Evolutionary conservation across 1,140 invertebrate species (phyloP).

Genomic region (Eriocheir sinensis): DNA sequence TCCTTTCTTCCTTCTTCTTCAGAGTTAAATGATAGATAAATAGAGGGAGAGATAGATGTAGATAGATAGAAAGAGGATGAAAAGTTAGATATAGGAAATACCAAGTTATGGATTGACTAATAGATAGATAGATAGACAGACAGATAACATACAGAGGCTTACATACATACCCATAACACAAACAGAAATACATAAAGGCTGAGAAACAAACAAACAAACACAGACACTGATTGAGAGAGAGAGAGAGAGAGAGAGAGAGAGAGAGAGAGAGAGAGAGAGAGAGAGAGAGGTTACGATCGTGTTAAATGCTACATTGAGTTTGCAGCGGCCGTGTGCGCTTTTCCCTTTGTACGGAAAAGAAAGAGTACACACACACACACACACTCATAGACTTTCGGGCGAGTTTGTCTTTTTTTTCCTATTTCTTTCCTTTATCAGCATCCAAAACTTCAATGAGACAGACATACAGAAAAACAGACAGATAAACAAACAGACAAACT

Average conservation of each 20-base stretch:
- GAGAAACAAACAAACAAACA: slow-evolving; percentile 12
- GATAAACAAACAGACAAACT: not conserved
- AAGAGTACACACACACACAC: too few species aligned
- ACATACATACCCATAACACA: not conserved
- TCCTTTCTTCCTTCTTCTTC: not conserved
- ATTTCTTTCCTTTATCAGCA: too few species aligned
- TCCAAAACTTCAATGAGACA: too few species aligned
- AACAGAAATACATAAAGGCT: not conserved
- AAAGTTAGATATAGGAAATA: not conserved
- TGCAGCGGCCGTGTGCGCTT: too few species aligned
- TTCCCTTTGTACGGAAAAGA: too few species aligned
- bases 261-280: too few species aligned
- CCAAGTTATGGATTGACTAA: not conserved
- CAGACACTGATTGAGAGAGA: slow-evolving; percentile 47
- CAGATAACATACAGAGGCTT: slow-evolving; percentile 56
- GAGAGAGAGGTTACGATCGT: not conserved
- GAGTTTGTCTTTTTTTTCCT: too few species aligned
- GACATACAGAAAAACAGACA: not conserved
- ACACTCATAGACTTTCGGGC: too few species aligned
- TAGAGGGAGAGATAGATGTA: not conserved
- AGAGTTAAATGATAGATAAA: not conserved
- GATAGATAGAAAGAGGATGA: not conserved
- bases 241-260: slow-evolving; percentile 41
- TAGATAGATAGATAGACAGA: slow-evolving; percentile 53
- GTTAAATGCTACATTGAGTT: too few species aligned